Conservation (phyloP, 2,113 vertebrate genomes). For the Zootoca vivipara region DNA sequence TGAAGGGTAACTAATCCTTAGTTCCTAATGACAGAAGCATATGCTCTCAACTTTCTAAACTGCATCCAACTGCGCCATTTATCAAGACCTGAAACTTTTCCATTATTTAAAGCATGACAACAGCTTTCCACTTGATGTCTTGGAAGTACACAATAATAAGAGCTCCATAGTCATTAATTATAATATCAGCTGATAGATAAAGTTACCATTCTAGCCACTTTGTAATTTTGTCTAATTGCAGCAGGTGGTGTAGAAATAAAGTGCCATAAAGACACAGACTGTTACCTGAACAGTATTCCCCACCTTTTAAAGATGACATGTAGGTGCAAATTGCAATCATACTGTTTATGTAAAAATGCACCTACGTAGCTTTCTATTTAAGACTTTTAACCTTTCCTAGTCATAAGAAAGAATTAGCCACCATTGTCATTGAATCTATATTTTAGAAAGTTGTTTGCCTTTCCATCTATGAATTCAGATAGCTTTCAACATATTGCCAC, state of each 20-base stretch:
- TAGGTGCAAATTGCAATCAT: slow-evolving; percentile 37
- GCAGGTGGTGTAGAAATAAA: slow-evolving; percentile 51
- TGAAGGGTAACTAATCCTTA: slow-evolving; percentile 67
- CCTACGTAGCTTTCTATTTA: neutral
- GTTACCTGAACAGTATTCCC: slow-evolving; percentile 38
- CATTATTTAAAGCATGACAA: slow-evolving; percentile 70
- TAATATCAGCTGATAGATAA: slow-evolving; percentile 61
- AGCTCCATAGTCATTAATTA: slow-evolving; percentile 67
- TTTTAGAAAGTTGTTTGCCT: no score
- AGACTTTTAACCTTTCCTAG: neutral
- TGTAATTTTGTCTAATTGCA: slow-evolving; percentile 57
- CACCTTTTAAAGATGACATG: slow-evolving; percentile 40
- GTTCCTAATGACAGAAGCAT: slow-evolving; percentile 65
- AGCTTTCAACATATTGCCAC: no score
- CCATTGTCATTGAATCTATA: no score
- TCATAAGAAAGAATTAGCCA: no score
- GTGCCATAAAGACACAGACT: slow-evolving; percentile 51
- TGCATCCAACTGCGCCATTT: slow-evolving; percentile 68
- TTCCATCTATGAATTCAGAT: no score
- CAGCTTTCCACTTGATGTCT: slow-evolving; percentile 65
- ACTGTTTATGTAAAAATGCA: neutral
- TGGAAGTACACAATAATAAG: slow-evolving; percentile 66
- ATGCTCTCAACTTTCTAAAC: slow-evolving; percentile 70
- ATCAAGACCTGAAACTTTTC: slow-evolving; percentile 68
- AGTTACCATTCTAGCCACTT: slow-evolving; percentile 57